Evolutionary conservation across 2,113 vertebrate genomes (phyloP).

Genomic region (Chrysemys picta): DNA sequence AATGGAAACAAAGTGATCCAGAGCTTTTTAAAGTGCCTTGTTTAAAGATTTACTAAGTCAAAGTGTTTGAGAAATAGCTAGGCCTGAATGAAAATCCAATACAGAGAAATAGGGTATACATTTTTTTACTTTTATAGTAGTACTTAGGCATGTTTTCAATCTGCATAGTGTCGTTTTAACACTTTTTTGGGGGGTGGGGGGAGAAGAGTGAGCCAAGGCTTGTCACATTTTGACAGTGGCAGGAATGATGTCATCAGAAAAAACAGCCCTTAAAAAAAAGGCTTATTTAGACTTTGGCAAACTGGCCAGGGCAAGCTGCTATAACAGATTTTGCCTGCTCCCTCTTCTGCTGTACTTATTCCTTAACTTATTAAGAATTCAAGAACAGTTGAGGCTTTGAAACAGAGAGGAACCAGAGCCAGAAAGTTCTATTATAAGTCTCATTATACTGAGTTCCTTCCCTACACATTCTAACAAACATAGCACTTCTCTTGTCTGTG

Average conservation of each 20-base stretch:
- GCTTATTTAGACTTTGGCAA: conserved; percentile 68
- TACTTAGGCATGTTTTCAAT: conserved; percentile 21
- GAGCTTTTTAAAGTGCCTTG: neutral
- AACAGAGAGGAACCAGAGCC: conserved; percentile 38
- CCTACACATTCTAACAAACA: conserved; percentile 62
- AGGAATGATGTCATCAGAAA: conserved; percentile 75
- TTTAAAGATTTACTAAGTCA: neutral
- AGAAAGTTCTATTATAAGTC: conserved; percentile 65
- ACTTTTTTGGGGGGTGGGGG: neutral
- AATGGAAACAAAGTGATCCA: neutral
- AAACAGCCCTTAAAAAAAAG: conserved; percentile 46
- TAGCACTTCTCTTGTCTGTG: conserved; percentile 55
- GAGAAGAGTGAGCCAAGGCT: conserved; percentile 22
- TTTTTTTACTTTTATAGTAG: neutral
- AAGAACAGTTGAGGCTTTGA: conserved; percentile 70
- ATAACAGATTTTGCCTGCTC: conserved; percentile 66
- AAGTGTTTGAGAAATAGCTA: neutral
- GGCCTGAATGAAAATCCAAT: neutral
- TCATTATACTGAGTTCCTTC: conserved; percentile 67
- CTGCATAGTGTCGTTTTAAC: conserved; percentile 37
- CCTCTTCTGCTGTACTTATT: conserved; percentile 65
- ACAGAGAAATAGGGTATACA: neutral
- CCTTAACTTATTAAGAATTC: conserved; percentile 73
- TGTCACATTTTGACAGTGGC: conserved; percentile 61
- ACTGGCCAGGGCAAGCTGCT: conserved; percentile 65